Base-by-base conservation (phyloP, 2,888 invertebrate species). In the Ptilodon capucinus region DNA sequence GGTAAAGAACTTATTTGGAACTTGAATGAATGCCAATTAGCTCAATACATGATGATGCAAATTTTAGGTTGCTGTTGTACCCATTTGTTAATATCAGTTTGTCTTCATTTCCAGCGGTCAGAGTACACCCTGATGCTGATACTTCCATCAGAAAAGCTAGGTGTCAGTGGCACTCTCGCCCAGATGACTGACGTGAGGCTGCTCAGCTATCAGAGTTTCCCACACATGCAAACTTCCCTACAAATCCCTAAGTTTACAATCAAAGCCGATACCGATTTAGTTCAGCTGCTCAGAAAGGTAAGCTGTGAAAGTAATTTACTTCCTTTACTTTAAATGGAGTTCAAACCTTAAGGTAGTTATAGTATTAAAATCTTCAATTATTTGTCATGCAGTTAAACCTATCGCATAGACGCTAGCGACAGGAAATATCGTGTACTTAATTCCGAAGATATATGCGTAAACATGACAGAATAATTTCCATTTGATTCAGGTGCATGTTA, bases 121-220 rank as follows among this genome's bases (percentile, higher is more conserved):
- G 79, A 89, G 44, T 92, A 91, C 60, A 85, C 90, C 0, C 67
- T 92, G 59, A 81, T 92, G 55, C 51, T 92, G 1, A 79, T 92
- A 9, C 54, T 92, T 11, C 92, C 92, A 0, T 74, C 76, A 1
- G 50, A 68, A 11, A 48, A 67, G 4, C 60, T 79, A 6, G 77
- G 71, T 11, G 66, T 91, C 0, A 65, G 76, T 2, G 56, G 60
- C 0, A 64, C 86, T 0, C 52, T 91, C 0, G 46, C 60, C 0
- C 59, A 71, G 0, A 56, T 92, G 42, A 80, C 75, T 0, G 68
- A 72, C 3, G 59, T 61, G 0, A 79, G 78, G 35, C 62, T 92
- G 19, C 54, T 78, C 7, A 65, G 68, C 1, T 91, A 86, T 41
- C 70, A 76, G 9, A 76, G 69, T 9, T 69, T 79, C 18, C 39